Base-by-base conservation (phyloP, 2,888 invertebrate genomes). In the Eupeodes luniger region DNA sequence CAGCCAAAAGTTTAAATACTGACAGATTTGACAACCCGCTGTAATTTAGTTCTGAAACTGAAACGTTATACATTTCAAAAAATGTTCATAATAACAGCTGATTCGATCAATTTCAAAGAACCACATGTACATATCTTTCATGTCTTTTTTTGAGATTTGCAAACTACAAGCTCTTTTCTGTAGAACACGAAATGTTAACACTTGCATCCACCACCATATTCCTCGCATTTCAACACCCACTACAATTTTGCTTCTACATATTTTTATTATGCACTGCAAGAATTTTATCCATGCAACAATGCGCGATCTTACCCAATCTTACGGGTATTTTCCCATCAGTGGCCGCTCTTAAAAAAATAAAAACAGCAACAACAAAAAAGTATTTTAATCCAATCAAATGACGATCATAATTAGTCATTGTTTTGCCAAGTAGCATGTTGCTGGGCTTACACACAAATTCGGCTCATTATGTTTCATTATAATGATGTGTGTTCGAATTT, bases 361-460 rank as follows among this genome's bases (percentile, higher is more conserved):
- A 40, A n/a, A 61, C 12, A 2, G 9, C 27, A 27, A 27, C 27
- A 3, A 27, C 27, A 51, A 34, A 36, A 57, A n/a, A 67, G 40
- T 5, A 53, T 11, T 14, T 27, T 9, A 34, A 51, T 57, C 34
- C 66, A 78, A 36, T 66, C 80, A 76, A 77, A 83, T 83, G 70
- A 77, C 80, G 55, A 55, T 69, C 79, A 36, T 83, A 83, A 87
- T 87, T 87, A 87, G 84, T 87, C 87, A 87, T 87, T 87, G 87
- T 87, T 83, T 83, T 36, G 61, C 57, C 27, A 57, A 78, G 49
- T 59, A 76, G 70, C 2, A 14, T 72, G 49, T 55, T 55, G 62
- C 44, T 76, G 14, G 64, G 61, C 80, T 80, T 76, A 53, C 80
- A 66, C 79, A 57, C 75, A 66, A 67, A 62, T 70, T 82, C 49